Percentiles rank a stretch among this genome's conserved stretches.
phyloP scores from a whole-genome alignment of 2,113 vertebrate species.

The human (Homo sapiens) region DNA sequence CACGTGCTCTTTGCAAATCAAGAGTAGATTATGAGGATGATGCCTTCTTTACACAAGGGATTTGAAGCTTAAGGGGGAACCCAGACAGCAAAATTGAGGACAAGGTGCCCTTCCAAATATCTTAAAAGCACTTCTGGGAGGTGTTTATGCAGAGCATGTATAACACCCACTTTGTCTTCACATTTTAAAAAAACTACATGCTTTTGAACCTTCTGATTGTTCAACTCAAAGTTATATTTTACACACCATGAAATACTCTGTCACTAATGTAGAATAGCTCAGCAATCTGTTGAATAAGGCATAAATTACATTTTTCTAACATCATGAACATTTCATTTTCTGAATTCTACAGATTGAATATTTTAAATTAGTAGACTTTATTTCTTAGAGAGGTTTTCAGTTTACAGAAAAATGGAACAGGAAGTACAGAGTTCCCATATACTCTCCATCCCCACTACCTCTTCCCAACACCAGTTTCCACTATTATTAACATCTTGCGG shows the following conservation, averaged over 20 bases:
- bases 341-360: background rate
- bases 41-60: background rate
- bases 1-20: background rate
- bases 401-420: background rate
- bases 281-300: background rate
- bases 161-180: background rate
- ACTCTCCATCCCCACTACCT: rapidly evolving
- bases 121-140: background rate
- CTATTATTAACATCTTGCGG: rapidly evolving
- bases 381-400: background rate
- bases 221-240: background rate
- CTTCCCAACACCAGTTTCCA: rapidly evolving
- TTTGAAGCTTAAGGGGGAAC: rapidly evolving
- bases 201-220: too few species aligned
- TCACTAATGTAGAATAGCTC: background rate
- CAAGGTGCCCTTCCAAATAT: rapidly evolving
- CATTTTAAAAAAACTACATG: background rate
- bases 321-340: background rate
- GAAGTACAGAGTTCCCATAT: background rate
- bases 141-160: rapidly evolving
- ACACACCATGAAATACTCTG: rapidly evolving
- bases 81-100: background rate
- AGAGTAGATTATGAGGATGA: too few species aligned
- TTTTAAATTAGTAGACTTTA: background rate
- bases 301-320: background rate